phyloP scores from a whole-genome alignment of 2,797 vertebrate species.

The Masticophis lateralis region DNA sequence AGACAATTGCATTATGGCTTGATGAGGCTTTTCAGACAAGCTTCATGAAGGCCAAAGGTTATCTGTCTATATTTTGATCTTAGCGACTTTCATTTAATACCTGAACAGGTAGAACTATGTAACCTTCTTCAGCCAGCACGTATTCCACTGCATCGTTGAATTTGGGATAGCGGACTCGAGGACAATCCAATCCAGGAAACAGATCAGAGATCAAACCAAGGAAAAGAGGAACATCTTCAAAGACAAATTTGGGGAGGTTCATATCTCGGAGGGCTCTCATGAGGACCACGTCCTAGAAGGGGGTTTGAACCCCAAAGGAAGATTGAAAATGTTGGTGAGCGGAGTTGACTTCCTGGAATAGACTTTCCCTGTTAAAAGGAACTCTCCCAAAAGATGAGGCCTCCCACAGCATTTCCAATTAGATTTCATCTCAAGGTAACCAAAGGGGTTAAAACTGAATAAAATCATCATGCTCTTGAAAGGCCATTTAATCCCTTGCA shows the following conservation, averaged over 20 bases:
- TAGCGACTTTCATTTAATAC: constrained; percentile 58
- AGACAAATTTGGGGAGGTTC: constrained; percentile 98
- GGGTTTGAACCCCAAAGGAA: neutral
- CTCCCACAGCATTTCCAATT: neutral
- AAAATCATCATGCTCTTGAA: too few relatives aligned
- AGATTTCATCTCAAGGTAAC: neutral
- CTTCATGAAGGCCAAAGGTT: neutral
- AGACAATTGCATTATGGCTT: neutral
- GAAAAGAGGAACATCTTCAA: constrained; percentile 94
- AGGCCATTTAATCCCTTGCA: too few relatives aligned
- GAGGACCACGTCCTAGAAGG: constrained; percentile 88
- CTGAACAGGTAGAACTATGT: constrained; percentile 82
- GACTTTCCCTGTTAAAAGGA: too few relatives aligned
- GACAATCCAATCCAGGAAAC: constrained; percentile 92
- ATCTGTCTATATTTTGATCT: neutral
- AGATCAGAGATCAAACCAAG: constrained; percentile 92
- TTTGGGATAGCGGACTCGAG: constrained; percentile 86
- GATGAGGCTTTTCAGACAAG: neutral
- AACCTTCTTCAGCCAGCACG: constrained; percentile 77
- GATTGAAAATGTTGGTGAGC: neutral
- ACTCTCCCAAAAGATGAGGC: too few relatives aligned
- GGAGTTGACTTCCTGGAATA: neutral
- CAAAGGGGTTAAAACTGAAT: too few relatives aligned
- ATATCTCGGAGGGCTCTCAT: constrained; percentile 96
- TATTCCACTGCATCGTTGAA: constrained; percentile 90